Conservation (phyloP, 1,140 invertebrate genomes). For the Drosophila bocqueti region DNA sequence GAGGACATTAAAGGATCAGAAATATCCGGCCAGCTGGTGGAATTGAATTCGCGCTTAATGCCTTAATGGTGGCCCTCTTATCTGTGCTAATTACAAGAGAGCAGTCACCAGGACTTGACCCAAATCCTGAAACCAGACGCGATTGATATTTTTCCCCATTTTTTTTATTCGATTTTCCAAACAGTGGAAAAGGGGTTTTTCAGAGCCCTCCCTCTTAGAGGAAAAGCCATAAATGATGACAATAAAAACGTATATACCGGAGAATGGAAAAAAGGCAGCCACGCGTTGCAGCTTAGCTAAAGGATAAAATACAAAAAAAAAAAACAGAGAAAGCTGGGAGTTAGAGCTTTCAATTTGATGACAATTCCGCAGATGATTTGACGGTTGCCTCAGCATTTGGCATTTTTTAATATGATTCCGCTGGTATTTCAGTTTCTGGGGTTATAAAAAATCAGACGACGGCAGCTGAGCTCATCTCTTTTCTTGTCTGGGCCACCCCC, state of each 20-base stretch:
- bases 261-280: conserved; percentile 57
- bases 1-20: conserved; percentile 34
- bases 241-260: conserved; percentile 38
- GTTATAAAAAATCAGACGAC: conserved; percentile 51
- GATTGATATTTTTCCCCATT: conserved; percentile 52
- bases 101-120: conserved; percentile 54
- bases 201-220: not conserved
- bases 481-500: not conserved
- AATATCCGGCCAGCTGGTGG: conserved; percentile 42
- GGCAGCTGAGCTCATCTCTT: conserved; percentile 68
- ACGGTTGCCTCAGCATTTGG: conserved; percentile 76
- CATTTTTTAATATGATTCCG: conserved; percentile 79
- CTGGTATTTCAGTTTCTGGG: conserved; percentile 62
- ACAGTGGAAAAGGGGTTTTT: conserved; percentile 39
- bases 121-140: conserved; percentile 44
- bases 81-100: conserved; percentile 59
- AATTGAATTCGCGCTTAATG: conserved; percentile 44
- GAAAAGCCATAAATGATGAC: conserved; percentile 51
- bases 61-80: conserved; percentile 37
- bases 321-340: conserved; percentile 15
- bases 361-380: conserved; percentile 82
- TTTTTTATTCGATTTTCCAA: conserved; percentile 24
- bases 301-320: conserved; percentile 3
- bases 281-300: conserved; percentile 75
- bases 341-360: conserved; percentile 76